Percentiles rank a stretch among this genome's conserved stretches.
Conservation (phyloP, 2,113 vertebrate species). For the Setophaga coronata region DNA sequence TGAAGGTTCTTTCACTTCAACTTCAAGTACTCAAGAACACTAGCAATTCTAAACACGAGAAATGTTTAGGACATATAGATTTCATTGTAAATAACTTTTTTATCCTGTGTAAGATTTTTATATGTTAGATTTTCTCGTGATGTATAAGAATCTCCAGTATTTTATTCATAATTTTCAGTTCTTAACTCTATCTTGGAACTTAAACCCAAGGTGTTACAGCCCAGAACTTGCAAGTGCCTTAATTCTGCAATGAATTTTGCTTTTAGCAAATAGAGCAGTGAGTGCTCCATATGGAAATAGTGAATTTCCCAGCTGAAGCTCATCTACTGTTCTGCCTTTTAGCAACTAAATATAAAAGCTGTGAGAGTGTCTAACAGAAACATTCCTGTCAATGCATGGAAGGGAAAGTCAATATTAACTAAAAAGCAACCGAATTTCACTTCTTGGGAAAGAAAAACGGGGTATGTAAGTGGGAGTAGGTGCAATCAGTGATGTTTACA, state of each 20-base stretch:
- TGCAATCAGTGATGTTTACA: background rate
- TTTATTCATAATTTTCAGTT: background rate
- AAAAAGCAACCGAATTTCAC: background rate
- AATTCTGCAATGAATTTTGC: background rate
- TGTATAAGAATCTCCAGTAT: background rate
- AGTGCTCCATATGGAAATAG: background rate
- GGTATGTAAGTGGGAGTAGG: background rate
- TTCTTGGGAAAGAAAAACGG: background rate
- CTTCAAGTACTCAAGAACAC: background rate
- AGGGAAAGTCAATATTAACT: background rate
- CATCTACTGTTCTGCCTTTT: background rate
- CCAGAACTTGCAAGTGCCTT: background rate
- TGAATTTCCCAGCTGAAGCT: background rate
- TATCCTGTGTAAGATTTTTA: background rate
- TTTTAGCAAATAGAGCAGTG: background rate
- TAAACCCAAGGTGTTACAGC: background rate
- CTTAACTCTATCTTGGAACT: background rate
- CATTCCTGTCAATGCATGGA: background rate
- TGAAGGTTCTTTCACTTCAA: background rate
- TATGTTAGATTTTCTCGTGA: background rate
- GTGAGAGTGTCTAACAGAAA: background rate
- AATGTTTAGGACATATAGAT: background rate
- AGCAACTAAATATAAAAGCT: conserved; percentile 1
- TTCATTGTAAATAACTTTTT: background rate
- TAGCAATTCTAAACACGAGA: background rate